Evolutionary conservation across 2,888 invertebrate genomes (phyloP), one percentile per base, ranked within the genome.

Genomic region (Drosophila trichaetosa): DNA sequence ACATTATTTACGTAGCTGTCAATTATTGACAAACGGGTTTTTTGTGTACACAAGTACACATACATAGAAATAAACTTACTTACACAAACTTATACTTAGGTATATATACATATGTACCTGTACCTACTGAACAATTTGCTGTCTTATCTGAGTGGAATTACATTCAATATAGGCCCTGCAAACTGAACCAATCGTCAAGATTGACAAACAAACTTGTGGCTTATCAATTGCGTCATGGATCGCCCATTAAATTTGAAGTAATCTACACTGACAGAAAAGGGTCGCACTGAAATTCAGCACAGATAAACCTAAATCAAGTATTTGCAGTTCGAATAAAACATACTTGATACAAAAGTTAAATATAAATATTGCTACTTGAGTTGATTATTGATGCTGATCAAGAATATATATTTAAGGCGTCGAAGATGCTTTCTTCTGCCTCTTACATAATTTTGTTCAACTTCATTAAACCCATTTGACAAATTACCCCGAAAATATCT

Each of bases 1-100:
- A 80, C 80, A 87, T 69, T 86, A 71, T 86, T 89, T 85, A 85
- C 78, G 61, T 81, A 86, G 90, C 90, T 90, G 86, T 83, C 86
- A 83, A 79, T 86, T 88, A 88, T 85, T 89, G 88, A 89, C 83
- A 76, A 83, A 87, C 78, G 52, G 51, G 70, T 73, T 71, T 82
- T 67, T 64, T 56, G 67, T 67, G 53, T 31, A 8, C 27, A 27
- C 27, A 38, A 21, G 29, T 58, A 42, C 54, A 49, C 38, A 49
- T 18, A 18, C n/a, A 24, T 29, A 57, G 10, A 33, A 11, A 33
- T 33, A 4, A 0, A 33, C 31, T 10, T 24, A 36, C 27, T 33
- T 24, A 33, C 21, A 38, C 31, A 31, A 31, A 31, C 31, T 2
- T 48, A 49, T 36, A 24, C 48, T 48, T 48, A 3, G 18, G 24